These are phyloP conservation scores for Spheniscus mendiculus DNA, from an alignment of 2,113 vertebrate genomes.

Conservation along the genomic window DNA sequence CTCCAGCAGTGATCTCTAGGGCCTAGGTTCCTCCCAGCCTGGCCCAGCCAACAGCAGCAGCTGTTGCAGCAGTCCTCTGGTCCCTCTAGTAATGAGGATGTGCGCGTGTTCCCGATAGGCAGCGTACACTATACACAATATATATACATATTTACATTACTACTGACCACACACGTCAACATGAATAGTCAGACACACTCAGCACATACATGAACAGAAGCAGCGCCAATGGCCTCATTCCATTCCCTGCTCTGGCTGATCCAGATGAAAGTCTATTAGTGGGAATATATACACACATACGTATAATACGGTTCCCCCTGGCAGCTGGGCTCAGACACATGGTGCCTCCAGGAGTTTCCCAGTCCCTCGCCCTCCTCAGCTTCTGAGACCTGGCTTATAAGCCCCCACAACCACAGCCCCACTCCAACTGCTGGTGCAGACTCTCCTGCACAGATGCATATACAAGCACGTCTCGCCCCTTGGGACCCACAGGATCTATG, in stretches of 20 bases:
- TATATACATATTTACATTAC: not conserved
- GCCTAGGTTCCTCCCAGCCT: not conserved
- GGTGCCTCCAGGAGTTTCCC: not conserved
- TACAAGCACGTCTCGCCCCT: not conserved
- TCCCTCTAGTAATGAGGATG: not conserved
- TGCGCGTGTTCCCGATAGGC: not conserved
- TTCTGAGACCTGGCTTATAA: not conserved
- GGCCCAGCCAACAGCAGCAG: not conserved
- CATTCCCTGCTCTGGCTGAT: not conserved
- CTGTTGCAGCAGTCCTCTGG: not conserved
- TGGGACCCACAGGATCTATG: not conserved
- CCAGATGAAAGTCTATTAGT: not conserved
- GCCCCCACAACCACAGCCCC: not conserved
- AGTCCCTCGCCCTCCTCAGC: fast-evolving
- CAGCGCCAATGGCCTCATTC: not conserved
- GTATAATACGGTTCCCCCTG: not conserved
- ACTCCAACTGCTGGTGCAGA: not conserved
- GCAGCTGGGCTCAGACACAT: not conserved
- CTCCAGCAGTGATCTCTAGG: not conserved
- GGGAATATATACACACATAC: not conserved
- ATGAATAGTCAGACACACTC: not conserved
- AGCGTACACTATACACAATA: not conserved
- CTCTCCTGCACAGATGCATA: not conserved
- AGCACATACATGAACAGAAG: not conserved
- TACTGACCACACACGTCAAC: not conserved